phyloP scores from a whole-genome alignment of 2,888 invertebrate genomes.

The Eurytoma adleriae region DNA sequence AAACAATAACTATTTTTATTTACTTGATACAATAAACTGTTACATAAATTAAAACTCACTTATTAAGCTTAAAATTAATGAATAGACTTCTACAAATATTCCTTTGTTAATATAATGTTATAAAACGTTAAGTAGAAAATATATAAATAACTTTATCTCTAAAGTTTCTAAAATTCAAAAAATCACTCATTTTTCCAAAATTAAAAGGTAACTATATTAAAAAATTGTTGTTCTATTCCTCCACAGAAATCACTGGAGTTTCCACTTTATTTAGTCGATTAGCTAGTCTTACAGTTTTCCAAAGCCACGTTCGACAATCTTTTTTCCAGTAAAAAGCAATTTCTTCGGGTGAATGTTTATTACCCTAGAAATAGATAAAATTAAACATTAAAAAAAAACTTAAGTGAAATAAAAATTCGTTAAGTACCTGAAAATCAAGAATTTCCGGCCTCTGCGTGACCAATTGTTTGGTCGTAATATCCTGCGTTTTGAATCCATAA shows the following conservation, averaged over 20 bases:
- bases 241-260: slow-evolving; percentile 1
- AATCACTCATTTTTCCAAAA: slow-evolving; percentile 4
- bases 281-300: slow-evolving; percentile 74
- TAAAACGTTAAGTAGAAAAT: slow-evolving; percentile 11
- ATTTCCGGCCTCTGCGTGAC: slow-evolving; percentile 68
- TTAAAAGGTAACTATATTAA: neutral
- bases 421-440: slow-evolving; percentile 68
- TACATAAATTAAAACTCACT: slow-evolving; percentile 16
- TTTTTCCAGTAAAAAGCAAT: slow-evolving; percentile 84
- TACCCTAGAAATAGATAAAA: slow-evolving; percentile 77
- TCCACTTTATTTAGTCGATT: slow-evolving; percentile 36
- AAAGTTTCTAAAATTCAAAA: slow-evolving; percentile 19
- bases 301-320: slow-evolving; percentile 84
- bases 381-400: neutral
- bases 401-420: neutral
- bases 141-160: slow-evolving; percentile 22
- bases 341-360: slow-evolving; percentile 78
- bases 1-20: slow-evolving; percentile 29
- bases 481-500: slow-evolving; percentile 64
- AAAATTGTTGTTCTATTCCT: slow-evolving; percentile 23
- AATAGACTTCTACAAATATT: slow-evolving; percentile 18
- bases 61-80: slow-evolving; percentile 1
- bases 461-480: slow-evolving; percentile 66
- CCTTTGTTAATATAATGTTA: slow-evolving; percentile 36
- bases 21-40: slow-evolving; percentile 19